These are phyloP conservation scores for Rhinolophus sinicus DNA, from an alignment of 2,113 vertebrate genomes.

Conservation along the genomic window DNA sequence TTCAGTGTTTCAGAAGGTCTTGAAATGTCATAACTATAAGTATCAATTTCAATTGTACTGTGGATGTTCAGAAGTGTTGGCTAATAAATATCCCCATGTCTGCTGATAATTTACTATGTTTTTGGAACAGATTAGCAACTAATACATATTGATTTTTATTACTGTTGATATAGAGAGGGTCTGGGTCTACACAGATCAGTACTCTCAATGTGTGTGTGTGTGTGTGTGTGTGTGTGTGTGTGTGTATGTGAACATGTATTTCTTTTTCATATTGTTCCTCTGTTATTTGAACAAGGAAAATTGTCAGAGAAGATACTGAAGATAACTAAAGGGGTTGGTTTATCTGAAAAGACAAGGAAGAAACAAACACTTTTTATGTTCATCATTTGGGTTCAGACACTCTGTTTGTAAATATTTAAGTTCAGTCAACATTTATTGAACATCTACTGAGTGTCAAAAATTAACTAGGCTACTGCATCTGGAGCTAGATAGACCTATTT, in stretches of 20 bases:
- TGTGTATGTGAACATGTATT: not conserved
- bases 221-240: too few relatives aligned
- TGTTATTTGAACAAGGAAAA: not conserved
- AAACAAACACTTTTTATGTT: too few relatives aligned
- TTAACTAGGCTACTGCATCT: not conserved
- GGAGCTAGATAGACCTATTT: not conserved
- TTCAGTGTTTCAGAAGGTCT: not conserved
- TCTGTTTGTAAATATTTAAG: not conserved
- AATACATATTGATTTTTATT: not conserved
- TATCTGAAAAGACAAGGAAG: too few relatives aligned
- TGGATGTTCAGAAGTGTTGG: not conserved
- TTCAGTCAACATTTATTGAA: not conserved
- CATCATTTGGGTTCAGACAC: not conserved
- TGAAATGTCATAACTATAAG: not conserved
- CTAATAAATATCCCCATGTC: not conserved
- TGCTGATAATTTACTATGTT: not conserved
- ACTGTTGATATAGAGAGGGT: not conserved
- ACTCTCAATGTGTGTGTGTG: too few relatives aligned
- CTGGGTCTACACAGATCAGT: not conserved
- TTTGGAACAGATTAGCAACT: not conserved
- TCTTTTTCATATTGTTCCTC: not conserved
- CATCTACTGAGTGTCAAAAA: not conserved
- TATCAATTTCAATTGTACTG: not conserved
- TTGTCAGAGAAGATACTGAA: not conserved
- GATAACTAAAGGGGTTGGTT: too few relatives aligned